Evolutionary conservation across 2,888 invertebrate species (phyloP), one percentile per base, ranked within the genome.

Genomic region (Cryptophagus acutangulus): DNA sequence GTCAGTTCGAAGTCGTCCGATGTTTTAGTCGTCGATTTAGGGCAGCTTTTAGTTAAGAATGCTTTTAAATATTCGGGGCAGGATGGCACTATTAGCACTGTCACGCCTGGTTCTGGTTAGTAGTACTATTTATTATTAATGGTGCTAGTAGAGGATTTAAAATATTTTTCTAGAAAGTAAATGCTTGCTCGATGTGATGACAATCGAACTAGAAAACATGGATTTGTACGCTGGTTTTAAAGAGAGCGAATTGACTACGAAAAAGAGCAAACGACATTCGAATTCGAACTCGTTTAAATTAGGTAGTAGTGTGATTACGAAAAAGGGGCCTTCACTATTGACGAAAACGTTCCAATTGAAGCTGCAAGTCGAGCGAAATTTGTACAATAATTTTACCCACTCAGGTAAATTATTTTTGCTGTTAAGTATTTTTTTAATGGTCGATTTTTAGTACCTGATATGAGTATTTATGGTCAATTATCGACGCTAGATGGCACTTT

Each of bases 401-500:
- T 9, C 28, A 10, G 28, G 28, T 28, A 55, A 46, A 38, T 41
- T 13, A 17, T 38, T 8, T 34, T 26, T 39, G 10, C 13, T 28
- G 12, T 6, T 10, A 6, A n/a, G 8, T 28, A 28, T 12, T n/a
- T 28, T 4, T 28, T 4, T 6, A 28, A 54, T n/a, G n/a, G n/a
- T n/a, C n/a, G n/a, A n/a, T n/a, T n/a, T 46, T 17, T 64, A 75
- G 82, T 85, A 26, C 84, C 95, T 0, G 90, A 93, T 69, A 79
- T 90, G 68, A 84, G 85, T 59, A 76, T 93, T 10, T 83, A 84
- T 45, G 95, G 93, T 13, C 82, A 83, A 17, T 72, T 96, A 43
- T 86, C 91, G 2, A 88, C 90, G 20, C 77, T 95, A 57, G 84
- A 88, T 67, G 83, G 84, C 45, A 79, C 84, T 30, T 68, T 96